These are phyloP conservation scores for Malthinus flaveolus DNA, from an alignment of 2,888 invertebrate genomes.

Conservation along the genomic window DNA sequence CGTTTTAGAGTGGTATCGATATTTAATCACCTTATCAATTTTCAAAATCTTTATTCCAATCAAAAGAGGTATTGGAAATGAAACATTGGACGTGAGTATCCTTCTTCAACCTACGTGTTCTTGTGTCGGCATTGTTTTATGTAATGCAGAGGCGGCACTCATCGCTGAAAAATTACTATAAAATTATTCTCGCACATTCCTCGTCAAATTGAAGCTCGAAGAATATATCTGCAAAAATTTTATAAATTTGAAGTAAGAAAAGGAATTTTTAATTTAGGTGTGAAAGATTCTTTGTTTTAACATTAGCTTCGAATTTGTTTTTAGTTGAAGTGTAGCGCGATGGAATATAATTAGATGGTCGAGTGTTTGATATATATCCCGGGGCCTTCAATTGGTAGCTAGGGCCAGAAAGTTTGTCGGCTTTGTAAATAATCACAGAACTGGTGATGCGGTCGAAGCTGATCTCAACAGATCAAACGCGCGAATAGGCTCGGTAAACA, in stretches of 20 bases:
- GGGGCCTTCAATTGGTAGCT: constrained; percentile 53
- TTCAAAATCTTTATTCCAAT: constrained; percentile 40
- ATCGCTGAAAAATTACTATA: constrained; percentile 24
- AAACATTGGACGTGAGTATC: constrained; percentile 38
- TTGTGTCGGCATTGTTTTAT: constrained; percentile 40
- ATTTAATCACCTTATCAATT: constrained; percentile 41
- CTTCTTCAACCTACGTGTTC: constrained; percentile 36
- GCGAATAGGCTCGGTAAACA: constrained; percentile 55
- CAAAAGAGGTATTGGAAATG: constrained; percentile 34
- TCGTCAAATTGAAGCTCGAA: constrained; percentile 14
- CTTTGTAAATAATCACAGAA: constrained; percentile 54
- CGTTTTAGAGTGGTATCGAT: constrained; percentile 38
- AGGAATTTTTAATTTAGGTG: background rate
- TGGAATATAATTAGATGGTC: constrained; percentile 50
- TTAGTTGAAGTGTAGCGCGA: constrained; percentile 33
- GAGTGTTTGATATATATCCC: constrained; percentile 51
- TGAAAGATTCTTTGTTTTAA: constrained; percentile 3
- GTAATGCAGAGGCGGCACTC: constrained; percentile 26
- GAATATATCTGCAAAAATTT: constrained; percentile 1
- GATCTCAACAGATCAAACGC: constrained; percentile 54
- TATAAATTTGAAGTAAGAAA: background rate
- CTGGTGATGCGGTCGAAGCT: constrained; percentile 48
- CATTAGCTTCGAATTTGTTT: constrained; percentile 30
- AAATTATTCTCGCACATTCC: constrained; percentile 25
- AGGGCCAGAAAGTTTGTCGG: constrained; percentile 51